These are phyloP conservation scores for Drosophila busckii DNA, from an alignment of 1,140 invertebrate genomes.

Conservation along the genomic window DNA sequence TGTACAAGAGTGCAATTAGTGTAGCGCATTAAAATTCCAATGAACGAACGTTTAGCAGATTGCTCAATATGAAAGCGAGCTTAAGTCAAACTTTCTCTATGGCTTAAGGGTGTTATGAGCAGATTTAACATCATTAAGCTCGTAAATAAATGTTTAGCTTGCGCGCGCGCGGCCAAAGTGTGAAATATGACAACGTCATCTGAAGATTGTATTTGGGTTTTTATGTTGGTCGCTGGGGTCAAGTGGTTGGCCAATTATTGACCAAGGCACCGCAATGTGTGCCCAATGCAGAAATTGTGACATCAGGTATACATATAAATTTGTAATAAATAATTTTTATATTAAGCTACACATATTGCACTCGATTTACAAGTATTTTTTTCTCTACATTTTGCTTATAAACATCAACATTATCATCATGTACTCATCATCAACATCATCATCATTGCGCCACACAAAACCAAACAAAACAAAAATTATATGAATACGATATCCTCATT, in stretches of 20 bases:
- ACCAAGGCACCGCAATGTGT: conserved; percentile 31
- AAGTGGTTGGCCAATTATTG: conserved; percentile 46
- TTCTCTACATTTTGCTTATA: conserved; percentile 35
- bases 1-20: conserved; percentile 18
- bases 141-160: conserved; percentile 36
- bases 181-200: conserved; percentile 62
- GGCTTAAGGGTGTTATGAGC: conserved; percentile 48
- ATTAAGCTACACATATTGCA: conserved; percentile 37
- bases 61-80: conserved; percentile 37
- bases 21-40: conserved; percentile 31
- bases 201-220: conserved; percentile 46
- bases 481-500: conserved; percentile 30
- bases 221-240: conserved; percentile 35
- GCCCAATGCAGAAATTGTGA: conserved; percentile 51
- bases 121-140: conserved; percentile 58
- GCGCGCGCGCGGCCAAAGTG: conserved; percentile 51
- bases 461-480: conserved; percentile 9
- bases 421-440: conserved; percentile 41
- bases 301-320: conserved; percentile 30
- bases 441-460: conserved; percentile 37
- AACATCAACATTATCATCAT: conserved; percentile 4
- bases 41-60: conserved; percentile 47
- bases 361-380: conserved; percentile 24
- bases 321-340: conserved; percentile 9
- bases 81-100: conserved; percentile 51